Evolutionary conservation across 2,113 vertebrate species (phyloP), one percentile per base, ranked within the genome.

Genomic region (Nesospiza acunhae): DNA sequence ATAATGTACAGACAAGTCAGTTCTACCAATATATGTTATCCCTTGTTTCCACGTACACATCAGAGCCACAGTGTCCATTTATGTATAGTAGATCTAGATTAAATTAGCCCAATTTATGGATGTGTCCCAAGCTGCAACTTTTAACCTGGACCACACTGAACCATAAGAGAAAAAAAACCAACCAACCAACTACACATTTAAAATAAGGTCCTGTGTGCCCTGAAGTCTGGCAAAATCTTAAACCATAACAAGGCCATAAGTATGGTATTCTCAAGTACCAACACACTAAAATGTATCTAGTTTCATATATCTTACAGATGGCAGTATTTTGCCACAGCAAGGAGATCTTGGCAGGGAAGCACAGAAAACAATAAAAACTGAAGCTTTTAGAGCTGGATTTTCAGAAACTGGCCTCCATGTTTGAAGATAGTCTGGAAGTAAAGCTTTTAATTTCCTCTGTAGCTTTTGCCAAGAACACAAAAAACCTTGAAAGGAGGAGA

Each of bases 401-500:
- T 90, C 76, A 92, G 79, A 94, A 88, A 70, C 47, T 68, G 39
- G 68, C 12, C 75, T 93, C 90, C 88, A 60, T 78, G n/a, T 91
- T 96, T 92, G 83, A 92, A 86, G 60, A 27, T 31, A 63, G 79
- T 69, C 88, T 95, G 73, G 49, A 92, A 94, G 74, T 24, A 92
- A 95, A 93, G 56, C 60, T 49, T 92, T 87, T 94, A 22, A 92
- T 93, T 94, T 94, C 93, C 88, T 90, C 47, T 77, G 47, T 33
- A 96, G 37, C n/a, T 70, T 17, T 30, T 93, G 73, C 64, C 68
- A 92, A 93, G 82, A 90, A 49, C 1, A 2, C 47, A 93, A 47
- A 24, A 88, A 95, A 22, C 9, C 23, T 60, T 85, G 53, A 91
- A 79, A 89, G 33, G 56, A 91, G 49, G 12, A 44, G 46, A 59